Evolutionary conservation across 2,797 vertebrate species (phyloP).

Genomic region (Sebastes hubbsi): DNA sequence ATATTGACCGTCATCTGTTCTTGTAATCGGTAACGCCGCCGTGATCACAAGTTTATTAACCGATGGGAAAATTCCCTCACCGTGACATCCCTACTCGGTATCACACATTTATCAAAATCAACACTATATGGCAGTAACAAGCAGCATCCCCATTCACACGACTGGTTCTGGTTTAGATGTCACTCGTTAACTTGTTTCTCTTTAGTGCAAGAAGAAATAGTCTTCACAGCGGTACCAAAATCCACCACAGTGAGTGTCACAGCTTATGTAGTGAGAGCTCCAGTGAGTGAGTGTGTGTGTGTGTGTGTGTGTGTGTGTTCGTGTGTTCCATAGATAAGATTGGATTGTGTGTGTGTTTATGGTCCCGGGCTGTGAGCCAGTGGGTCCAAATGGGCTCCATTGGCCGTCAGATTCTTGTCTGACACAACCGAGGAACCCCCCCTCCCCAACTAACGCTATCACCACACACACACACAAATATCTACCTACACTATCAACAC

Average conservation of each 20-base stretch:
- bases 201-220: neutral
- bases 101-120: neutral
- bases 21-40: too few species aligned
- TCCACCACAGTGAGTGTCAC: neutral
- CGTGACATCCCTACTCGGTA: too few species aligned
- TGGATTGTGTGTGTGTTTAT: neutral
- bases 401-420: constrained; percentile 88
- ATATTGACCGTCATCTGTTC: too few species aligned
- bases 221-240: neutral
- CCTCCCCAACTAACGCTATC: neutral
- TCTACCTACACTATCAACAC: neutral
- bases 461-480: neutral
- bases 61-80: too few species aligned
- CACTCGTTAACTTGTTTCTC: neutral
- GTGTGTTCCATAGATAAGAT: neutral
- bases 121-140: constrained; percentile 24
- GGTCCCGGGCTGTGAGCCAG: constrained; percentile 45
- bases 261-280: neutral
- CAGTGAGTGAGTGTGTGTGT: constrained; percentile 9
- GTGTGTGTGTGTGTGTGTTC: constrained; percentile 3
- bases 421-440: constrained; percentile 78
- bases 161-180: neutral
- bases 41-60: too few species aligned
- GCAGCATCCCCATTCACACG: neutral
- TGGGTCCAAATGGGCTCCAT: constrained; percentile 87